Base-by-base conservation (phyloP, 2,888 invertebrate genomes). In the Lasioglossum calceatum region DNA sequence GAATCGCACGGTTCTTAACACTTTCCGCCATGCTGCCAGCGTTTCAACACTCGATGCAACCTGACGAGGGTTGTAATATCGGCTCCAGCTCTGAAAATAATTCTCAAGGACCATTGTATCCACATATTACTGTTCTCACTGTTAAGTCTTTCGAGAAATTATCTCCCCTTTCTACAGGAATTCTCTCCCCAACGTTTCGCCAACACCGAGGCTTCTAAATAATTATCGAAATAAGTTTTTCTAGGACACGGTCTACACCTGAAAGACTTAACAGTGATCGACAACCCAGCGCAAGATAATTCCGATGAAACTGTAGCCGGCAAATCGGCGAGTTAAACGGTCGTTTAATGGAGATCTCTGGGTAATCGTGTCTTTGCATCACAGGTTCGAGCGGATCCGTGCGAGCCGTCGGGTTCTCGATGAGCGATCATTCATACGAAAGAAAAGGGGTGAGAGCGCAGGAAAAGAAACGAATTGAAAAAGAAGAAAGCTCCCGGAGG, bases 281-380 rank as follows among this genome's bases (percentile, higher is more conserved):
- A 47, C 47, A 16, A 4, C 16, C 0, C 50, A 23, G 23, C 23
- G 54, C 0, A 3, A 36, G 32, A 67, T 3, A 36, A 19, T 32
- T 64, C 16, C 27, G 64, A 64, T 64, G 7, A 7, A 36, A 67
- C 19, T 67, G 67, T 23, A 36, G 19, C 67, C 36, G 67, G 19
- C 19, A 32, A 19, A 67, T 67, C 67, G 8, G 36, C 67, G 32
- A 8, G 32, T 64, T 5, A 32, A 64, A 32, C 64, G 32, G 2
- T 67, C 36, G 54, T 10, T 23, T 4, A 67, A 36, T 67, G 23
- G 42, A 12, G 39, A 39, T 70, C 70, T 70, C 42, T 39, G 36
- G n/a, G 19, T 8, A n/a, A 32, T 47, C 23, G 64, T 50, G 74
- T 80, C 64, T 74, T 80, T 74, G 64, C 79, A 74, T 80, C 74